These are phyloP conservation scores for Blastomussa wellsi DNA, from an alignment of 92 coral and sea anemone genomes.

Conservation along the genomic window DNA sequence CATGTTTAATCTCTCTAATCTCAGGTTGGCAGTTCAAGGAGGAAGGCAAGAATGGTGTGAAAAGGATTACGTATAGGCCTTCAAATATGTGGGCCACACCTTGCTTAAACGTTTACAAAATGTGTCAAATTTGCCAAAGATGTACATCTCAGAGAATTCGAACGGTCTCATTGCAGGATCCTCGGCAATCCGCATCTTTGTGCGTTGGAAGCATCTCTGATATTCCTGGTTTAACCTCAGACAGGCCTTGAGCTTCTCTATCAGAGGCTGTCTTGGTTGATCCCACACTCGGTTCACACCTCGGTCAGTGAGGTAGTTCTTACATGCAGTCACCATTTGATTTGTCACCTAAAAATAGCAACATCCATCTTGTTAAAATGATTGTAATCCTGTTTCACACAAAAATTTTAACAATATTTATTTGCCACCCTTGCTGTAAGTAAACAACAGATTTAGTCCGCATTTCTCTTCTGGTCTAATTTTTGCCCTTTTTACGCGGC, in stretches of 20 bases:
- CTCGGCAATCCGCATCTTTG: slow-evolving; percentile 75
- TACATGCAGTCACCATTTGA: slow-evolving; percentile 91
- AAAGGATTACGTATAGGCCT: not conserved
- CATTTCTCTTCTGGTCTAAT: too few species aligned
- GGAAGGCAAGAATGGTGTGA: not conserved
- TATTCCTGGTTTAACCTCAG: slow-evolving; percentile 73
- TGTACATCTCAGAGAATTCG: slow-evolving; percentile 91
- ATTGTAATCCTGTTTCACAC: not conserved
- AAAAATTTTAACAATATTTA: too few species aligned
- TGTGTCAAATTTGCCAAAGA: slow-evolving; percentile 89
- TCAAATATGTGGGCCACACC: slow-evolving; percentile 35
- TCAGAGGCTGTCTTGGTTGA: slow-evolving; percentile 85
- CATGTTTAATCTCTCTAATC: too few species aligned
- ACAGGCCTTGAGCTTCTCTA: slow-evolving; percentile 81
- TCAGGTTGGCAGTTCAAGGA: too few species aligned
- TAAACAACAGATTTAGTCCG: too few species aligned
- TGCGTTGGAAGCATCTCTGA: slow-evolving; percentile 83
- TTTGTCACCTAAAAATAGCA: slow-evolving; percentile 71
- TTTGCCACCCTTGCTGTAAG: too few species aligned
- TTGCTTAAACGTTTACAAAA: slow-evolving; percentile 75
- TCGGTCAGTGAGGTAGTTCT: slow-evolving; percentile 79
- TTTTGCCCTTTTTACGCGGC: too few species aligned
- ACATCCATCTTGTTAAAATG: not conserved
- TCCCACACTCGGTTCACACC: slow-evolving; percentile 87
- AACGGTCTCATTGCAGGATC: slow-evolving; percentile 84